Conservation (phyloP, 1,140 invertebrate genomes). For the Cyphomyrmex costatus region DNA sequence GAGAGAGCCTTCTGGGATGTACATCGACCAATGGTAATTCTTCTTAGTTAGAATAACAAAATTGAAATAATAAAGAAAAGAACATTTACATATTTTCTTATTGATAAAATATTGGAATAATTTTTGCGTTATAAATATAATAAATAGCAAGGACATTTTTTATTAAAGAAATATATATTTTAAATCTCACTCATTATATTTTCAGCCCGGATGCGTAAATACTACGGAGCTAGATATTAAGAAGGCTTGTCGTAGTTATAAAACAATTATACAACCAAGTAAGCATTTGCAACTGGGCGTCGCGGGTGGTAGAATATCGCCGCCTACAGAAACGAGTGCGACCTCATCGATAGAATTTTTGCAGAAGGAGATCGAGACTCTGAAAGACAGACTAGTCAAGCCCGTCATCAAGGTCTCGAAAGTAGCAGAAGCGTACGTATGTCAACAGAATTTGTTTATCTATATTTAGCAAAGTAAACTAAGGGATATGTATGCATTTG, state of each 20-base stretch:
- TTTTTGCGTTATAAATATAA: not conserved
- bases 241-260: slow-evolving; percentile 96
- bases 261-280: slow-evolving; percentile 88
- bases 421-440: slow-evolving; percentile 96
- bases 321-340: slow-evolving; percentile 88
- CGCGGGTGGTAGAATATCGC: slow-evolving; percentile 88
- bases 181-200: slow-evolving; percentile 55
- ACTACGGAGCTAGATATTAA: slow-evolving; percentile 99
- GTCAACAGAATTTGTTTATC: slow-evolving; percentile 81
- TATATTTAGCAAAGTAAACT: slow-evolving; percentile 28
- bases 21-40: slow-evolving; percentile 96
- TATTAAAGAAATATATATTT: not conserved
- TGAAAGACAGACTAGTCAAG: slow-evolving; percentile 93
- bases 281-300: slow-evolving; percentile 86
- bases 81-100: not conserved
- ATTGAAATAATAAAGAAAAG: not conserved
- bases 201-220: slow-evolving; percentile 98
- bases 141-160: not conserved
- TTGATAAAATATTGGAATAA: not conserved
- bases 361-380: slow-evolving; percentile 89
- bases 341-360: slow-evolving; percentile 87
- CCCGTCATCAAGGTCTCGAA: slow-evolving; percentile 98
- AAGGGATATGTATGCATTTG: not conserved
- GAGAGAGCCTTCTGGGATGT: slow-evolving; percentile 99
- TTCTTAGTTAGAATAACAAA: not conserved